Evolutionary conservation across 2,113 vertebrate genomes (phyloP), one percentile per base, ranked within the genome.

Genomic region (Cyprinus carpio): DNA sequence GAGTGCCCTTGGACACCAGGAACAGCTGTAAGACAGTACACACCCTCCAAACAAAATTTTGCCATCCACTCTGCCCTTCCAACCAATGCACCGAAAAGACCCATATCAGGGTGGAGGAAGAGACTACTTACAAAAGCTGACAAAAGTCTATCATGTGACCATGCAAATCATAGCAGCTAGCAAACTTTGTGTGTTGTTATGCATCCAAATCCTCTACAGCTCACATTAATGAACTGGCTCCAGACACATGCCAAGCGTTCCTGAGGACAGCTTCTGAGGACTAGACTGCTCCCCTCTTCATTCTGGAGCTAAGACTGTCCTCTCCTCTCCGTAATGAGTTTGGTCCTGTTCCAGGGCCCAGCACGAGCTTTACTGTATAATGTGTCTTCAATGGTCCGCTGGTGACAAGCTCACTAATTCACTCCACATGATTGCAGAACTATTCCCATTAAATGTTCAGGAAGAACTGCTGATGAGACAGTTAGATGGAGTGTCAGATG

Each of bases 381-480:
- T 90, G 89, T 85, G 88, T 87, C 87, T 88, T 91, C 87, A 83
- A 90, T 89, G 75, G 87, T 89, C 81, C 77, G 43, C 85, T 86
- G 84, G 83, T 88, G 89, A 87, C 89, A 91, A 81, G 89, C 84
- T 78, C 81, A 87, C 85, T 90, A 88, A 90, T 89, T 90, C 90
- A 87, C 87, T 85, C 81, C 79, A 58, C 49, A 86, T 84, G 78
- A 89, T 85, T 88, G 86, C 84, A 85, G 77, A 88, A 88, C 62
- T 62, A 82, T 86, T 89, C 81, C 84, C 83, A 90, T 89, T 90
- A 88, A 88, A 87, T 87, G 85, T 84, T 75, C 78, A 81, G 13
- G 62, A 85, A 81, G 56, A 87, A 64, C n/a, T 87, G 86, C 76
- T 76, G 83, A 89, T 64, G 83, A 81, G 77, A 81, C 71, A 77